Conservation (phyloP, 1,140 invertebrate genomes). For the Theocolax elegans region DNA sequence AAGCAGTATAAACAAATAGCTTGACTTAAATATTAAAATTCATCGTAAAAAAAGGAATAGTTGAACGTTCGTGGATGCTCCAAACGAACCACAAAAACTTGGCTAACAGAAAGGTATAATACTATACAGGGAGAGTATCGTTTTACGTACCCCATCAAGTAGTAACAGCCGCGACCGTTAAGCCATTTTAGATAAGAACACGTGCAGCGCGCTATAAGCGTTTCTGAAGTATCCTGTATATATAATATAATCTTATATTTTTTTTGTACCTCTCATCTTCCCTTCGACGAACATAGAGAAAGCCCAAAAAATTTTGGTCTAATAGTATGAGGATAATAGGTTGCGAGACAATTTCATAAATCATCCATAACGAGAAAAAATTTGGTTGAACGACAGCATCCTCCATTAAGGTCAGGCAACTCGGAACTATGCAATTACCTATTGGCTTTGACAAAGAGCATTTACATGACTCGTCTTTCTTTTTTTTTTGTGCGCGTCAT, state of each 20-base stretch:
- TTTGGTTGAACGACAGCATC: no score
- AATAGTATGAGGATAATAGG: constrained; percentile 25
- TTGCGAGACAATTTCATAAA: constrained; percentile 24
- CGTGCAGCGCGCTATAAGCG: neutral
- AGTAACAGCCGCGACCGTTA: constrained; percentile 17
- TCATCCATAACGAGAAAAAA: neutral
- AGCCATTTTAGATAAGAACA: constrained; percentile 32
- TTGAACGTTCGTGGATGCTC: neutral
- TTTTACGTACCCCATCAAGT: constrained; percentile 30
- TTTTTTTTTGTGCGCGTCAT: constrained; percentile 3
- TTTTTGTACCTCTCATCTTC: neutral
- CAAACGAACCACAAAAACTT: neutral
- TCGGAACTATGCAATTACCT: constrained; percentile 7
- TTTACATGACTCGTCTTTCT: constrained; percentile 30
- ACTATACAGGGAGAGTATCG: neutral
- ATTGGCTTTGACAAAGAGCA: neutral
- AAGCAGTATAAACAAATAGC: no score
- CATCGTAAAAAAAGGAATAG: neutral
- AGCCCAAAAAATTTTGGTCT: constrained; percentile 8
- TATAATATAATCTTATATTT: neutral
- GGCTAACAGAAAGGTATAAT: no score
- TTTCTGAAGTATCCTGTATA: neutral
- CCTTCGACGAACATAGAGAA: constrained; percentile 9
- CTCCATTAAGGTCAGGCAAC: constrained; percentile 1
- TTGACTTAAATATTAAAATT: neutral